Base-by-base conservation (phyloP, 35 echinoderm and acorn worm genomes). In the Ptychodera flava region DNA sequence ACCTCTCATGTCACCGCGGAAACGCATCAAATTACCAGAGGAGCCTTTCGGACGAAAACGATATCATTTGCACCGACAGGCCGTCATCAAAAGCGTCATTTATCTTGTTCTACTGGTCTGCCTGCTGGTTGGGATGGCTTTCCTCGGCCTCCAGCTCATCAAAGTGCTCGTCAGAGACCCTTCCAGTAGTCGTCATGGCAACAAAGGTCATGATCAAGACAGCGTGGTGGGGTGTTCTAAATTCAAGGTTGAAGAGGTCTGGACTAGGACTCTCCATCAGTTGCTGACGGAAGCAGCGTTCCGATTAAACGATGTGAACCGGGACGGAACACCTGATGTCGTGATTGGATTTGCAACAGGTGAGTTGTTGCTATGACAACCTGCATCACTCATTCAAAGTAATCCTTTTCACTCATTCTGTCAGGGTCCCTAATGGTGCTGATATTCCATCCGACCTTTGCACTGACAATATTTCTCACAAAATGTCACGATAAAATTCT, bases 321-420 rank as follows among this genome's bases (percentile, higher is more conserved):
- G 85, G 52, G 96, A 99, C 81, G 90, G 89, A 22, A 88, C 90
- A 1, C 37, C 92, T 22, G 96, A 99, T 94, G 96, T 80, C 29
- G 82, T 99, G 33, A 80, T 99, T 36, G 96, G 92, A 2, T 94
- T 94, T 90, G 84, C 88, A 28, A 94, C 96, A 90, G 93, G 96
- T 99, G 79, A 82, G 88, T 90, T 30, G 0, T 30, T 30, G 30
- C 27, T 28, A n/a, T 32, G 82, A 84, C 22, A 33, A 32, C n/a
- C 32, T 15, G 31, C 32, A 32, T 32, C 31, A 16, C 16, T 28
- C 32, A 32, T 82, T 82, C 15, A 16, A 16, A n/a, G 15, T 16
- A 16, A 33, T 29, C 34, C 31, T 16, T 34, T 37, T 37, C 1
- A 45, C 0, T 1, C 32, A 28, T 30, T 28, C 34, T 31, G 0